Base-by-base conservation (phyloP, 2,888 invertebrate genomes). In the Diarsia rubi region DNA sequence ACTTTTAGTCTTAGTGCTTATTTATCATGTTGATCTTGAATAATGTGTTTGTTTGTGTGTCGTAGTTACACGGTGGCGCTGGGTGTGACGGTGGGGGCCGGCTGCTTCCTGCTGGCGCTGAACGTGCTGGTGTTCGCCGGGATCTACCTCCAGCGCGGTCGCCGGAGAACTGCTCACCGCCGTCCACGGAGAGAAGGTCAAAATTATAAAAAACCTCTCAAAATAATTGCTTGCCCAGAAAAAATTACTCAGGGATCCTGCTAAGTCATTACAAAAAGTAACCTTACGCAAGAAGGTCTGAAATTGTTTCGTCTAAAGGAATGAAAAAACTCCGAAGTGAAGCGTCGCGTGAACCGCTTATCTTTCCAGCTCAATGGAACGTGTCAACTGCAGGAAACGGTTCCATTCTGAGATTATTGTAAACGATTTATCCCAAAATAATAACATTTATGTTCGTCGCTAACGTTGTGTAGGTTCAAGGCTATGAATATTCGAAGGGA, bases 121-220 rank as follows among this genome's bases (percentile, higher is more conserved):
- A 98, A 98, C 92, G 97, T 98, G 95, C 93, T 98, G 76, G 98
- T 98, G 83, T 98, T 98, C 90, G 98, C 98, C 2, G 98, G 98
- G 4, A 98, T 98, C 88, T 98, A 98, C 91, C 97, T 98, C 85
- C 98, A 98, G 90, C 94, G 98, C n/a, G 97, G 97, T 52, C 95
- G 97, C 2, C 97, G 97, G 19, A 88, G 92, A 49, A 90, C 92
- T 37, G 88, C 92, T 12, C 93, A 90, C 75, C 90, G 93, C 77
- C 88, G 94, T 31, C 91, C 92, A 0, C 85, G 93, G 59, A 90
- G 94, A 82, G 94, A 94, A 86, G 95, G 95, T 95, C 60, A 85
- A 76, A 1, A 37, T 37, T 27, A 31, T 16, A 21, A 54, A n/a
- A 60, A 81, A 57, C 47, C 57, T 42, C 60, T 78, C 27, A 66